Evolutionary conservation across 2,888 invertebrate genomes (phyloP).

Genomic region (Cataglyphis cursor): DNA sequence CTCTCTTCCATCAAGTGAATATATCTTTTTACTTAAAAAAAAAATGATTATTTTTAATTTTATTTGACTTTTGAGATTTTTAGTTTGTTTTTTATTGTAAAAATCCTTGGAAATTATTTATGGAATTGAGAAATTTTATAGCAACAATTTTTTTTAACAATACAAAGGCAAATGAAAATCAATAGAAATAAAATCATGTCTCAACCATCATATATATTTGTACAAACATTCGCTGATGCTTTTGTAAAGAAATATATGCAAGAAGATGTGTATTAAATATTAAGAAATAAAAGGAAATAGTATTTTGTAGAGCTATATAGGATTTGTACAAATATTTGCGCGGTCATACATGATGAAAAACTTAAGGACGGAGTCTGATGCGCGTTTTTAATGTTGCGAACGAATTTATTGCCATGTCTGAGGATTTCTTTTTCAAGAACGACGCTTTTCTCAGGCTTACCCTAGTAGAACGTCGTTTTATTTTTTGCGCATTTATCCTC

Average conservation of each 20-base stretch:
- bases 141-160: background rate
- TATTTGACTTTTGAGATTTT: background rate
- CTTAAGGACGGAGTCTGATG: conserved; percentile 9
- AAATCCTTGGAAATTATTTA: background rate
- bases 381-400: conserved; percentile 60
- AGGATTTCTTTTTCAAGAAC: conserved; percentile 66
- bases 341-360: background rate
- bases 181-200: background rate
- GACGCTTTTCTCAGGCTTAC: conserved; percentile 64
- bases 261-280: background rate
- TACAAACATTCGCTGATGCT: background rate
- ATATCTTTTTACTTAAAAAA: background rate
- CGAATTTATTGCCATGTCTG: conserved; percentile 67
- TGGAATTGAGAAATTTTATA: conserved; percentile 6
- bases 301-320: background rate
- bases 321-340: background rate
- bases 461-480: conserved; percentile 69
- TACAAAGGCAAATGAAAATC: background rate
- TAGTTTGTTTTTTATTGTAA: background rate
- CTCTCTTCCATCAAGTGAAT: background rate
- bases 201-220: background rate
- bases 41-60: background rate
- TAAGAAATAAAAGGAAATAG: background rate
- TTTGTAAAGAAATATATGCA: background rate
- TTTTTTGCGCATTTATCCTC: conserved; percentile 63